These are phyloP conservation scores for Empidonax alnorum DNA, from an alignment of 2,113 vertebrate genomes.

Conservation along the genomic window DNA sequence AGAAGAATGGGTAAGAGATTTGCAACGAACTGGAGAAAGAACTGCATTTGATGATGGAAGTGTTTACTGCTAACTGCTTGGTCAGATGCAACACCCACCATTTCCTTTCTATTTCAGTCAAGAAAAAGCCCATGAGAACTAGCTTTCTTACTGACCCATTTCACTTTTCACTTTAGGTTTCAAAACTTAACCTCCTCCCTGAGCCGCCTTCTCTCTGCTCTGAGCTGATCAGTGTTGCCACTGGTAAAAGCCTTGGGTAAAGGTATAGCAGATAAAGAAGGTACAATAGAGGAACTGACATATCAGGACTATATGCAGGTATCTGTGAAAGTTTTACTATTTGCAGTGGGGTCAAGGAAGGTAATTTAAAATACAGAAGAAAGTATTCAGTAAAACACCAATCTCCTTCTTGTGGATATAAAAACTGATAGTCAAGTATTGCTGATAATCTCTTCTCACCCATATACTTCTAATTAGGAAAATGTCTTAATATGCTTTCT, in stretches of 20 bases:
- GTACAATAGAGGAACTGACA: not conserved
- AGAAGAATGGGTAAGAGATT: slow-evolving; percentile 15
- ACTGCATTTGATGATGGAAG: not conserved
- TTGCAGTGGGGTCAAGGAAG: not conserved
- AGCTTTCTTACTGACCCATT: not conserved
- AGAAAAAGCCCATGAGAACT: not conserved
- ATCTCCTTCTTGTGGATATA: not conserved
- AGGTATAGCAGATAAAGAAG: not conserved
- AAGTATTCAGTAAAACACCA: accelerated
- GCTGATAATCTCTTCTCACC: not conserved
- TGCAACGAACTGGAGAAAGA: not conserved
- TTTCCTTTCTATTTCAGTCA: slow-evolving; percentile 32
- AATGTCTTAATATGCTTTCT: not conserved
- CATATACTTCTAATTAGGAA: not conserved
- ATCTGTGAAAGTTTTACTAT: not conserved
- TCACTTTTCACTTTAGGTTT: not conserved
- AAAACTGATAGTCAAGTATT: not conserved
- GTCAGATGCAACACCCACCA: slow-evolving; percentile 45
- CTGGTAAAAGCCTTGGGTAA: not conserved
- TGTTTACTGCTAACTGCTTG: slow-evolving; percentile 14
- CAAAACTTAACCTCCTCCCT: not conserved
- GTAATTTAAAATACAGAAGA: not conserved
- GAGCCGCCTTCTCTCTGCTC: not conserved
- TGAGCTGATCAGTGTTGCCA: not conserved
- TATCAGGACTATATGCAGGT: not conserved